Conservation (phyloP, 1,140 invertebrate genomes). For the Drosophila serrata region DNA sequence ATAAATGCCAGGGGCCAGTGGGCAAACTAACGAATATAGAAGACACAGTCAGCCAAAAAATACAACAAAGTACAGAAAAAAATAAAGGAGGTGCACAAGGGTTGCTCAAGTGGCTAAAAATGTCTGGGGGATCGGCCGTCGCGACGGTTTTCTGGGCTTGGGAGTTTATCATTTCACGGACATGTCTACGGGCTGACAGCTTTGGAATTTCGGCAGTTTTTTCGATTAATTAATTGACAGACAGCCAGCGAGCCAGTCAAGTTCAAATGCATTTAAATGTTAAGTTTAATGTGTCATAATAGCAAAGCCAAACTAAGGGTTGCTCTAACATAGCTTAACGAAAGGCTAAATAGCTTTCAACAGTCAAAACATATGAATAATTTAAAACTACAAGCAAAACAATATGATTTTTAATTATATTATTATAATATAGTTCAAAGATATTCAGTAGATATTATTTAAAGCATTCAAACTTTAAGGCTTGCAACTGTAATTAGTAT, state of each 20-base stretch:
- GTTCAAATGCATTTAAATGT: constrained; percentile 41
- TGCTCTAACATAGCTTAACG: neutral
- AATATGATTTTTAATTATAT: neutral
- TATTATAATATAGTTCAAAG: neutral
- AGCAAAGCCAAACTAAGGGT: neutral
- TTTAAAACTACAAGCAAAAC: no score
- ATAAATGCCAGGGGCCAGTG: constrained; percentile 73
- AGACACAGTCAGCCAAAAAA: constrained; percentile 49
- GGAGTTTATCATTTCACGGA: constrained; percentile 69
- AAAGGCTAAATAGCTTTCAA: neutral
- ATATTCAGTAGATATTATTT: neutral
- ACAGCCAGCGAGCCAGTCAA: constrained; percentile 29
- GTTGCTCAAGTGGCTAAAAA: constrained; percentile 51
- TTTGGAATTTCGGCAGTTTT: constrained; percentile 65
- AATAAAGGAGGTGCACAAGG: constrained; percentile 50
- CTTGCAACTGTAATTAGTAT: neutral
- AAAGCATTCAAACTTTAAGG: neutral
- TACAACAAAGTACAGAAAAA: constrained; percentile 1
- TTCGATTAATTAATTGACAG: constrained; percentile 61
- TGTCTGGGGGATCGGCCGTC: constrained; percentile 52
- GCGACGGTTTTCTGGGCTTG: constrained; percentile 44
- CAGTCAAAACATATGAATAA: neutral
- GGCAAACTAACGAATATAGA: constrained; percentile 64
- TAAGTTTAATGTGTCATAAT: constrained; percentile 23
- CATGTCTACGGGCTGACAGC: constrained; percentile 69